Evolutionary conservation across 1,140 invertebrate genomes (phyloP).

Genomic region (Alviniconcha marisindica): DNA sequence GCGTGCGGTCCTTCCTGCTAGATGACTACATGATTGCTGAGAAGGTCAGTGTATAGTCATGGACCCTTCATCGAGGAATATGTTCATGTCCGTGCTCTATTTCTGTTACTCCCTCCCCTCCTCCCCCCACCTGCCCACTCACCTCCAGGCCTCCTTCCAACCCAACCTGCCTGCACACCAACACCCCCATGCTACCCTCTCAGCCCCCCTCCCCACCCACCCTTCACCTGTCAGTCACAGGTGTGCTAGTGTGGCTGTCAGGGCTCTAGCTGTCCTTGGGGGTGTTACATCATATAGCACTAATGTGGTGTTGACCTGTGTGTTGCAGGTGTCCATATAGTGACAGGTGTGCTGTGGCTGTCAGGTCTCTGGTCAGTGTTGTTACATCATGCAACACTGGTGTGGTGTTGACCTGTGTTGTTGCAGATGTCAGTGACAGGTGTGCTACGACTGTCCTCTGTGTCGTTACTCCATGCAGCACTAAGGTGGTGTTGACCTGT

Average conservation of each 20-base stretch:
- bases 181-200: too few relatives aligned
- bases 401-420: too few relatives aligned
- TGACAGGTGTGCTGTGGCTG: constrained; percentile 85
- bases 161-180: too few relatives aligned
- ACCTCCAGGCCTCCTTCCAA: too few relatives aligned
- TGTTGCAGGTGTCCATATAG: constrained; percentile 75
- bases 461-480: constrained; percentile 94
- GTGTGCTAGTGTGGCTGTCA: too few relatives aligned
- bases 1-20: constrained; percentile 84
- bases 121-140: too few relatives aligned
- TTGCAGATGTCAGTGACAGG: background rate
- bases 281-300: too few relatives aligned
- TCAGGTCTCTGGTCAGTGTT: constrained; percentile 88
- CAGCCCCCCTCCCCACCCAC: too few relatives aligned
- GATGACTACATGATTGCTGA: constrained; percentile 90
- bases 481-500: too few relatives aligned
- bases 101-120: background rate
- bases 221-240: constrained; percentile 78
- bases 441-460: constrained; percentile 85
- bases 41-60: constrained; percentile 71
- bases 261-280: constrained; percentile 93
- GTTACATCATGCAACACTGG: too few relatives aligned
- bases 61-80: background rate
- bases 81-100: background rate
- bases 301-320: too few relatives aligned